Evolutionary conservation across 2,888 invertebrate genomes (phyloP), one percentile per base, ranked within the genome.

Genomic region (Dorcus parallelipipedus): DNA sequence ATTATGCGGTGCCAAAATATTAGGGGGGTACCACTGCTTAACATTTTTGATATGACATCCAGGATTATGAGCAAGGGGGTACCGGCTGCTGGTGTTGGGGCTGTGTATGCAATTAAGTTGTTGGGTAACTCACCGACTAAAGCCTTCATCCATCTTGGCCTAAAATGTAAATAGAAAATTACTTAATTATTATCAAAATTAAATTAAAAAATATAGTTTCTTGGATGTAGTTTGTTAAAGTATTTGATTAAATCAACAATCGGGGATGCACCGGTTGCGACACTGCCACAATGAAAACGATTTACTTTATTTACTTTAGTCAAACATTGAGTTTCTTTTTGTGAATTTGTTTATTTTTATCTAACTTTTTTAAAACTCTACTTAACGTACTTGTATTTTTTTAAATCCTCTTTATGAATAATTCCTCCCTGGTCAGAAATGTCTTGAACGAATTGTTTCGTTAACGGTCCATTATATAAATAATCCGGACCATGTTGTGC

Each of bases 1-100:
- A 90, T 80, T 64, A 93, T 80, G 60, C 91, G 84, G 67, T 96
- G 95, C 83, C 90, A 90, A 45, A 71, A 67, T 20, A 73, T 69
- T 5, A 61, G 38, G 9, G 63, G 60, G 17, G 53, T 39, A 20
- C 63, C 53, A 10, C 56, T 56, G 78, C 81, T 83, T 9, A 80
- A 81, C 49, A 84, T 76, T 62, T 82, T 82, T 47, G 82, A 81
- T 70, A 94, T 79, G 67, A 93, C 83, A 72, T 91, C 90, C 63
- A 95, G 77, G 60, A 94, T 88, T 70, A 91, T 86, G 0, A 87
- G 84, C 14, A 95, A 80, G 3, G 93, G 83, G 9, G 86, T 83
- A 0, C 95, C 95, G 41, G 90, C 86, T 9, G 89, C 90, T 0
- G 95, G 95, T 58, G 91, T 81, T 1, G 91, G 91, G 0, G 86